phyloP scores from a whole-genome alignment of 2,797 vertebrate species.

The Natrix natrix region DNA sequence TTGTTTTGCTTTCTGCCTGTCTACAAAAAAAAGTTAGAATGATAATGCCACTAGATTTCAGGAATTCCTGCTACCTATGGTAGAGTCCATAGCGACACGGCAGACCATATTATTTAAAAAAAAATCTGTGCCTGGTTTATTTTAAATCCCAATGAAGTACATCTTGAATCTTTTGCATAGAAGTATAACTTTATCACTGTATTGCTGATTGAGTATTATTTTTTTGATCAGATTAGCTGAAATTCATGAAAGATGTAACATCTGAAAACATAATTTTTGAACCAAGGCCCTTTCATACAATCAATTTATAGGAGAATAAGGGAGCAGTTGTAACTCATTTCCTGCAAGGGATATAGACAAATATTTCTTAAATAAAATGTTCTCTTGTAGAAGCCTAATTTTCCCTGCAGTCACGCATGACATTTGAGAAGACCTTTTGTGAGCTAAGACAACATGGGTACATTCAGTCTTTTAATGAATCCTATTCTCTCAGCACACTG shows the following conservation, averaged over 20 bases:
- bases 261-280: neutral
- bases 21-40: neutral
- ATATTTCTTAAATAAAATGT: neutral
- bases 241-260: slow-evolving; percentile 42
- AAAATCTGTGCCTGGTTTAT: neutral
- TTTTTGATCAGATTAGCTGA: slow-evolving; percentile 11
- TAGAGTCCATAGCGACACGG: neutral
- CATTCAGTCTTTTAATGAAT: slow-evolving; percentile 32
- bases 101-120: neutral
- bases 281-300: neutral
- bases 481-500: slow-evolving; percentile 13
- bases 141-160: neutral
- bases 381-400: neutral
- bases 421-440: neutral
- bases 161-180: neutral
- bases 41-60: neutral
- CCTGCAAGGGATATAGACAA: neutral
- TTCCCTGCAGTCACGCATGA: neutral
- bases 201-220: neutral
- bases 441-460: neutral
- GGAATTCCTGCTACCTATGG: neutral
- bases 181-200: neutral
- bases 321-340: slow-evolving; percentile 1
- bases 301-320: neutral
- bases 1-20: neutral